Percentiles rank a stretch among this genome's conserved stretches.
phyloP scores from a whole-genome alignment of 2,797 vertebrate genomes.

The Bovichtus diacanthus region DNA sequence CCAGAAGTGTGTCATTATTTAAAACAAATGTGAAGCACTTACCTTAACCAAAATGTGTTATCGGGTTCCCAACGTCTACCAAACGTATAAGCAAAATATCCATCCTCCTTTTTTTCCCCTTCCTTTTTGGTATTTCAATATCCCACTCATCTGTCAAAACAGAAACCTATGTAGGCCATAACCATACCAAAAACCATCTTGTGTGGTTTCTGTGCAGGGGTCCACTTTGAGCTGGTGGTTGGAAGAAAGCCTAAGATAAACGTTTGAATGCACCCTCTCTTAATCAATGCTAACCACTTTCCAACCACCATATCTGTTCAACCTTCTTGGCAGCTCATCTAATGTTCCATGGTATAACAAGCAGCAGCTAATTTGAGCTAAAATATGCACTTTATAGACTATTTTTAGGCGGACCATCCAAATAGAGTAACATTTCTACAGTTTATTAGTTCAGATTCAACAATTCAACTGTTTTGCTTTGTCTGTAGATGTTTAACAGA shows the following conservation, averaged over 20 bases:
- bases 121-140: slow-evolving; percentile 5
- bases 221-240: slow-evolving; percentile 37
- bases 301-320: slow-evolving; percentile 43
- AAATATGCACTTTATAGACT: too few relatives aligned
- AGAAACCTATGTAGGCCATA: slow-evolving; percentile 41
- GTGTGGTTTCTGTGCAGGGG: slow-evolving; percentile 67
- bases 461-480: too few relatives aligned
- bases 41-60: background rate
- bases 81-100: background rate
- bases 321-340: background rate
- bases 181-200: slow-evolving; percentile 8
- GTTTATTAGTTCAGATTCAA: too few relatives aligned
- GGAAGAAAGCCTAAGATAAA: slow-evolving; percentile 40
- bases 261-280: slow-evolving; percentile 15
- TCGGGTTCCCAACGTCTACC: background rate
- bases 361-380: background rate
- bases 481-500: too few relatives aligned
- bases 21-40: background rate
- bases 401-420: too few relatives aligned
- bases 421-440: too few relatives aligned
- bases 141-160: slow-evolving; percentile 24
- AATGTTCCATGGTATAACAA: slow-evolving; percentile 34
- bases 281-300: slow-evolving; percentile 52
- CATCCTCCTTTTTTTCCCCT: background rate
- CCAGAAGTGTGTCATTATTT: background rate